A percentile compares a stretch with the other conserved stretches of the same genome.
Evolutionary conservation across 2,113 vertebrate species (phyloP).

Genomic region (Aleadryas rufinucha): DNA sequence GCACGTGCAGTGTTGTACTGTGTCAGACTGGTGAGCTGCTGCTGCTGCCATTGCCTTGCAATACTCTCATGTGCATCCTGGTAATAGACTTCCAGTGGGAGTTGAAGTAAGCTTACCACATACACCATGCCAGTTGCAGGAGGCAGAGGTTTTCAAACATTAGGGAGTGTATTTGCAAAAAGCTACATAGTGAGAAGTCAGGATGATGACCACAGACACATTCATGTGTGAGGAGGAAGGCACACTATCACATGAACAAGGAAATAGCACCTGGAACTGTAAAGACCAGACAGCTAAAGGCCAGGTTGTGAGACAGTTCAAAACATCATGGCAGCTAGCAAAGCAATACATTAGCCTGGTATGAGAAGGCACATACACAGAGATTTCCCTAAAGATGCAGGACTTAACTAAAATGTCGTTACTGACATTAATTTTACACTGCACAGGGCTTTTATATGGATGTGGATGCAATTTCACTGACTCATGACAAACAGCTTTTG

Average conservation of each 20-base stretch:
- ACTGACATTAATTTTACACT: not conserved
- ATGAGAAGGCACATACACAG: not conserved
- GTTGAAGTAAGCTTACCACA: not conserved
- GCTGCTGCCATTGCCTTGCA: rapidly evolving
- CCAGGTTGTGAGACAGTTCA: not conserved
- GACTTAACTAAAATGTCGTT: not conserved
- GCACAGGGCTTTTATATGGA: not conserved
- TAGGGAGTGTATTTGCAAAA: not conserved
- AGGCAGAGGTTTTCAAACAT: not conserved
- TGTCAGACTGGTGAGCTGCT: not conserved
- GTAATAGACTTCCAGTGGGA: not conserved
- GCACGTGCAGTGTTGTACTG: not conserved
- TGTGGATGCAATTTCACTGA: not conserved
- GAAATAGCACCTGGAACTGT: not conserved
- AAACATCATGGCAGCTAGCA: not conserved
- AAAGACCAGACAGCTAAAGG: not conserved
- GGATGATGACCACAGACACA: not conserved
- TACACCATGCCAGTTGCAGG: not conserved
- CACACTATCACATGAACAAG: not conserved
- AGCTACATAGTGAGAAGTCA: not conserved
- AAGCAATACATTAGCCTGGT: not conserved
- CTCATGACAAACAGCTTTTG: not conserved
- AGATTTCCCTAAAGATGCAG: not conserved
- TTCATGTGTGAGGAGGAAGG: not conserved
- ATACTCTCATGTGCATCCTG: no score